Conservation (phyloP, 2,797 vertebrate species). For the Telmatherina bonti region DNA sequence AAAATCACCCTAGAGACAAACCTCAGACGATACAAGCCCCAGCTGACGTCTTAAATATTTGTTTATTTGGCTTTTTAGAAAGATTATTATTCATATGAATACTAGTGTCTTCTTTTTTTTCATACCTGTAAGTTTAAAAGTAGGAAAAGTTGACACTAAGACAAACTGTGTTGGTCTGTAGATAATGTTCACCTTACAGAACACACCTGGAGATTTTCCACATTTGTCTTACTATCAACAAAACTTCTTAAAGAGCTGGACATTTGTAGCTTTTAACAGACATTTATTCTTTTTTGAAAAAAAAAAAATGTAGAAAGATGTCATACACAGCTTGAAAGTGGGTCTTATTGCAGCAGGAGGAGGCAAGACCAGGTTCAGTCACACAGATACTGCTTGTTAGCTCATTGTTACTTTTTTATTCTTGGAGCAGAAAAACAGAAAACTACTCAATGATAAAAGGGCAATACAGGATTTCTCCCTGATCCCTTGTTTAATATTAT, state of each 20-base stretch:
- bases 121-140: constrained; percentile 42
- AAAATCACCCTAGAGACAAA: no score
- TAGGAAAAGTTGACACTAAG: constrained; percentile 22
- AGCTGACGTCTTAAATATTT: no score
- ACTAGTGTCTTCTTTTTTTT: not conserved
- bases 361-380: not conserved
- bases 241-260: not conserved
- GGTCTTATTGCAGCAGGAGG: not conserved
- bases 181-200: not conserved
- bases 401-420: not conserved
- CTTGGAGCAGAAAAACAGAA: not conserved
- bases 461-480: not conserved
- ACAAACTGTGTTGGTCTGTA: constrained; percentile 13
- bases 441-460: not conserved
- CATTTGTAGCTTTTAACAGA: constrained; percentile 1
- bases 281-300: not conserved
- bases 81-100: not conserved
- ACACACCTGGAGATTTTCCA: not conserved
- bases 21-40: no score
- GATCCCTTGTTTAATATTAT: not conserved
- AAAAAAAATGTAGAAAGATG: not conserved
- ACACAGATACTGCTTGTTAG: not conserved
- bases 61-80: no score
- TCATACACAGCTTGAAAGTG: not conserved
- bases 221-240: constrained; percentile 7